Evolutionary conservation across 2,888 invertebrate species (phyloP).

Genomic region (Dorcus parallelipipedus): DNA sequence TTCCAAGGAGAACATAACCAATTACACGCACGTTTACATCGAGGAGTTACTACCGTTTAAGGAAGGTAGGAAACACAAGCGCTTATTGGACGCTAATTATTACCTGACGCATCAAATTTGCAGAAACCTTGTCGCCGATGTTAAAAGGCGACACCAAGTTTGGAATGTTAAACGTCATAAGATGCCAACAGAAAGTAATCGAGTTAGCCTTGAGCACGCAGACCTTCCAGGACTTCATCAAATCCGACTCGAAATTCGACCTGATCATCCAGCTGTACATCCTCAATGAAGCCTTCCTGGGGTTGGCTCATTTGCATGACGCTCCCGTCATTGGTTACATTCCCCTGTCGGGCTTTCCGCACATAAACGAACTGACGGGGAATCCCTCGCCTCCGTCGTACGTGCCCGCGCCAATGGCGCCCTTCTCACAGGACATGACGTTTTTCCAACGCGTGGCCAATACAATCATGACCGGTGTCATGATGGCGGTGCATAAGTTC

Average conservation of each 20-base stretch:
- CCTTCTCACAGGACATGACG: constrained; percentile 37
- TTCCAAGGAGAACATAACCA: neutral
- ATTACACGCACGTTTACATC: constrained; percentile 8
- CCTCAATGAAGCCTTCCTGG: constrained; percentile 9
- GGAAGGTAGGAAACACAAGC: neutral
- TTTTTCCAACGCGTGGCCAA: constrained; percentile 39
- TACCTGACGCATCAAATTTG: neutral
- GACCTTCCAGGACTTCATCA: constrained; percentile 6
- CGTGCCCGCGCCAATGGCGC: constrained; percentile 34
- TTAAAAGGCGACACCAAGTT: constrained; percentile 5
- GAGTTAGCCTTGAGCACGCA: constrained; percentile 1
- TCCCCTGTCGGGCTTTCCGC: constrained; percentile 31
- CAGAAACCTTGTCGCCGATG: constrained; percentile 2
- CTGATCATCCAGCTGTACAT: constrained; percentile 7
- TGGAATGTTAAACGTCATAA: constrained; percentile 4
- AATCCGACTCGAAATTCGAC: constrained; percentile 12
- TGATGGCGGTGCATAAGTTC: constrained; percentile 10
- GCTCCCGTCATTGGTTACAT: constrained; percentile 39
- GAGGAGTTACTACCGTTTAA: constrained; percentile 6
- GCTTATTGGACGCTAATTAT: neutral
- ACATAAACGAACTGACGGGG: constrained; percentile 33
- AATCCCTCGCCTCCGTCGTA: constrained; percentile 40
- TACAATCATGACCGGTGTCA: constrained; percentile 18
- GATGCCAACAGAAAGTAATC: constrained; percentile 1
- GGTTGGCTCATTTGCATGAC: constrained; percentile 34